Percentiles rank a stretch among this genome's conserved stretches.
These are phyloP conservation scores for Poecile montanus DNA, from an alignment of 2,797 vertebrate genomes.

Conservation along the genomic window DNA sequence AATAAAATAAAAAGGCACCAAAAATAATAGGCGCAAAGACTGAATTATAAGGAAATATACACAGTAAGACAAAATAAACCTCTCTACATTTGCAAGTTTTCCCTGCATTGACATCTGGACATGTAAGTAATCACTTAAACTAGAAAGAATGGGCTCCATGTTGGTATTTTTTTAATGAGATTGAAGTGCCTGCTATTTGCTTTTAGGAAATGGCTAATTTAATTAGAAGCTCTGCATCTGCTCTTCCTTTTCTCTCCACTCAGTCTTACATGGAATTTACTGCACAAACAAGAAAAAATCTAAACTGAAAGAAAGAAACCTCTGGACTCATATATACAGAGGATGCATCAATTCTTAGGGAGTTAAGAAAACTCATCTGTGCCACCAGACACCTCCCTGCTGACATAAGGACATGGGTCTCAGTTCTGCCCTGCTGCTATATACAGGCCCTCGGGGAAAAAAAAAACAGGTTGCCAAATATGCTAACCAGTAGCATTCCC, in stretches of 20 bases:
- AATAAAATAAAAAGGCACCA: not conserved
- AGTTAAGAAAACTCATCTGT: not conserved
- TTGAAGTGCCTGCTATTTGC: not conserved
- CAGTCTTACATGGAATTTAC: not conserved
- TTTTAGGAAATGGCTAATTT: constrained; percentile 31
- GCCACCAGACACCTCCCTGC: not conserved
- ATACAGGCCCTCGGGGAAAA: not conserved
- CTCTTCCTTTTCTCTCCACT: not conserved
- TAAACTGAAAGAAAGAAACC: not conserved
- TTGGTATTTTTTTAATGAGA: not conserved
- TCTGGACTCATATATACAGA: not conserved
- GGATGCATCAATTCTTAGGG: not conserved
- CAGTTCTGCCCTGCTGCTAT: not conserved
- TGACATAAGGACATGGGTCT: not conserved
- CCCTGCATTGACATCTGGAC: not conserved
- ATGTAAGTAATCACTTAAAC: not conserved
- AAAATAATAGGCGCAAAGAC: not conserved
- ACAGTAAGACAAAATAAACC: not conserved
- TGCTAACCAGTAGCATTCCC: not conserved
- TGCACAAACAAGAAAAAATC: not conserved
- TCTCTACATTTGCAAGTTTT: not conserved
- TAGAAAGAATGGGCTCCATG: not conserved
- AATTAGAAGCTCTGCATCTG: not conserved
- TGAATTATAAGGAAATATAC: not conserved
- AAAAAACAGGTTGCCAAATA: not conserved